Evolutionary conservation across 2,113 vertebrate species (phyloP).

Genomic region (Lates calcarifer): DNA sequence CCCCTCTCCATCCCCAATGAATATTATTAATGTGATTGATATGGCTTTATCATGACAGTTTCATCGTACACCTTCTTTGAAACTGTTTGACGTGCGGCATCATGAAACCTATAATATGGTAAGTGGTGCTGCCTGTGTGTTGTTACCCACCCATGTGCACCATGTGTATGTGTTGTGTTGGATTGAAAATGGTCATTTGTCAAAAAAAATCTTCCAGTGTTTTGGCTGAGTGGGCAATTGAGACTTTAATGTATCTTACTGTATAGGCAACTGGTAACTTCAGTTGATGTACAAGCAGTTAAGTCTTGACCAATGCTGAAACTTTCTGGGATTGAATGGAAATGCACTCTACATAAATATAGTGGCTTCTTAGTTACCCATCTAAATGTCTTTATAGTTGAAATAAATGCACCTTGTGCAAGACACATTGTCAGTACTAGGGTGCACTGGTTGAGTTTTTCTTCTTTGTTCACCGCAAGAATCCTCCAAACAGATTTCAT

Average conservation of each 20-base stretch:
- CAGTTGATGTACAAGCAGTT: conserved; percentile 17
- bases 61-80: conserved; percentile 29
- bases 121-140: background rate
- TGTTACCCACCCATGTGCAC: conserved; percentile 9
- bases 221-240: conserved; percentile 35
- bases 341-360: conserved; percentile 7
- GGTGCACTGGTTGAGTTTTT: conserved; percentile 10
- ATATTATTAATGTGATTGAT: conserved; percentile 53
- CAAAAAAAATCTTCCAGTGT: conserved; percentile 13
- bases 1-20: conserved; percentile 31
- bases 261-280: conserved; percentile 33
- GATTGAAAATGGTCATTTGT: conserved; percentile 37
- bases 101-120: conserved; percentile 26
- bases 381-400: conserved; percentile 34
- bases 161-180: background rate
- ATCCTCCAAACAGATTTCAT: conserved; percentile 53
- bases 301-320: conserved; percentile 15
- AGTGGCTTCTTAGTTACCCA: conserved; percentile 25
- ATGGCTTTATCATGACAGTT: conserved; percentile 38
- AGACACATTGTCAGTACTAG: conserved; percentile 18
- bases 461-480: conserved; percentile 50
- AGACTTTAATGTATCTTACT: conserved; percentile 25
- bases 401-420: conserved; percentile 14
- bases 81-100: conserved; percentile 16
- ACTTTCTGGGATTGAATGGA: conserved; percentile 13